These are phyloP conservation scores for Pseudorhombus dupliciocellatus DNA, from an alignment of 2,113 vertebrate genomes.

Conservation along the genomic window DNA sequence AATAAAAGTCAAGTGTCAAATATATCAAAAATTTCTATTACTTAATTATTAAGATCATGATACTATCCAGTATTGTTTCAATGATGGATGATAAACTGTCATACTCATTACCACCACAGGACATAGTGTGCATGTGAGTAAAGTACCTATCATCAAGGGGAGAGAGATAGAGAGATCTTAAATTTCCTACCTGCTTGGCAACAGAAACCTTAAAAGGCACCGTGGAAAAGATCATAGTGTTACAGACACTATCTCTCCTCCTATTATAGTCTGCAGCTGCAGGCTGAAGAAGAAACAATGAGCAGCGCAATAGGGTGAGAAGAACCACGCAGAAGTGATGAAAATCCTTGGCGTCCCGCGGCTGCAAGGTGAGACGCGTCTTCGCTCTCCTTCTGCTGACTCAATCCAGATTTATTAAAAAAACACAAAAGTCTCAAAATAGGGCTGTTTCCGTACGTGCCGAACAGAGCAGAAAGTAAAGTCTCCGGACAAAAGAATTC, in stretches of 20 bases:
- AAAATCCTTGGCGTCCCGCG: conserved; percentile 24
- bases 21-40: background rate
- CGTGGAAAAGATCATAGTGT: conserved; percentile 63
- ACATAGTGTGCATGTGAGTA: background rate
- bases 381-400: conserved; percentile 10
- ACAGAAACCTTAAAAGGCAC: conserved; percentile 61
- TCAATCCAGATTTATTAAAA: conserved; percentile 23
- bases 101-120: background rate
- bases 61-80: background rate
- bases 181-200: conserved; percentile 68
- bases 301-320: background rate
- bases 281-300: conserved; percentile 19
- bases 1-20: background rate
- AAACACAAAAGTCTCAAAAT: background rate
- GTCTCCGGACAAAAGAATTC: conserved; percentile 5
- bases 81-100: background rate
- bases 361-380: conserved; percentile 36
- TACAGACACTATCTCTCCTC: conserved; percentile 18
- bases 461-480: conserved; percentile 10
- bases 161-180: background rate
- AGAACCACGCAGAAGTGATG: conserved; percentile 10
- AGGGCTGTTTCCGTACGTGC: background rate
- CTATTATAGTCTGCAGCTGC: conserved; percentile 19
- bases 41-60: background rate
- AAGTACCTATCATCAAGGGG: background rate